phyloP scores from a whole-genome alignment of 2,797 vertebrate genomes.

The Meriones psammophilus region DNA sequence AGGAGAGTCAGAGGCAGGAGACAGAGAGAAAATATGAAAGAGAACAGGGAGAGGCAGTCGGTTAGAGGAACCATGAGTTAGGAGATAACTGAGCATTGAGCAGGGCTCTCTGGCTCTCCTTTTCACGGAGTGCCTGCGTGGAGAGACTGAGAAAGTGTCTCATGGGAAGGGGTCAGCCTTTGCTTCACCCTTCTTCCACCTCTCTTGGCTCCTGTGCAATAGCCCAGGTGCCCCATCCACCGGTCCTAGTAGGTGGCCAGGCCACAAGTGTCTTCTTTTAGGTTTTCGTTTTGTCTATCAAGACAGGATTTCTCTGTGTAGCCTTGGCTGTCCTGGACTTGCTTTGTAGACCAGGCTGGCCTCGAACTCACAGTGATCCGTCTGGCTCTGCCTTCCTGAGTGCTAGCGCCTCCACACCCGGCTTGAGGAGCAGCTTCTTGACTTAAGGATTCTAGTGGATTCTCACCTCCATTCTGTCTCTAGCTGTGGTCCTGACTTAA shows the following conservation, averaged over 20 bases:
- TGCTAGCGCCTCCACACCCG: no score
- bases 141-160: background rate
- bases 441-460: background rate
- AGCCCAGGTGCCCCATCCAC: background rate
- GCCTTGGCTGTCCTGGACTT: no score
- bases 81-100: background rate
- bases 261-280: background rate
- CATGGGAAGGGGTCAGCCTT: background rate
- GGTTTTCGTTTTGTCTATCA: no score
- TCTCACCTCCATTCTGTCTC: background rate
- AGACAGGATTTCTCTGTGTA: no score
- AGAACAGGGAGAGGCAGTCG: background rate
- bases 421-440: background rate
- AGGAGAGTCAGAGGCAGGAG: background rate
- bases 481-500: background rate
- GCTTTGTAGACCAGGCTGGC: no score
- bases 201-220: background rate
- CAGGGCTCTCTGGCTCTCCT: background rate
- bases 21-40: background rate
- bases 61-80: background rate
- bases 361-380: no score
- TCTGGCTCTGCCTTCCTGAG: no score
- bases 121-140: background rate
- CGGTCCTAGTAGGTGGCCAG: background rate
- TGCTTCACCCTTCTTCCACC: background rate